Base-by-base conservation (phyloP, 1,140 invertebrate species). In the Drosophila sp. region DNA sequence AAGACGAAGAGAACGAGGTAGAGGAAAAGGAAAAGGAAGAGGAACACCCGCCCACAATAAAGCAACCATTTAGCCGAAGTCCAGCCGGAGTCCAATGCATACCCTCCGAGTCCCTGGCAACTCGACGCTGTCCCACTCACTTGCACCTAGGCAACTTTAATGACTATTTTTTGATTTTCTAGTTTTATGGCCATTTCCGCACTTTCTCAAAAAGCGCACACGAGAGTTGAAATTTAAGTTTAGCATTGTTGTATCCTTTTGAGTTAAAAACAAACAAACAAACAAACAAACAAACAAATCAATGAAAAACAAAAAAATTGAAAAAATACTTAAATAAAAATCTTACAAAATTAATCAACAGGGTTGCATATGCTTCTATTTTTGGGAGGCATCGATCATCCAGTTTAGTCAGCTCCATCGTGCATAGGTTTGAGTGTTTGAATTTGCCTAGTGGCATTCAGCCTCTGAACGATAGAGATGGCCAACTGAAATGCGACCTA, bases 381-480 rank as follows among this genome's bases (percentile, higher is more conserved):
- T 2, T 16, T 4, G 9, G 16, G 13, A 13, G 7, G 0, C 9
- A 38, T 6, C 1, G 0, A 25, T 21, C n/a, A 29, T n/a, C n/a
- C 18, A 18, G 18, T 65, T 41, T 64, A 50, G 70, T 75, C 40
- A 48, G 32, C 78, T 87, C 72, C 67, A 81, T 89, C 83, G 89
- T 90, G 89, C 83, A 72, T 40, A 66, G 72, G 76, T 86, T 89
- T 76, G 89, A 86, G 76, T 90, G 83, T 77, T 69, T 62, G 40
- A 54, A 41, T 66, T 72, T 70, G 21, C 7, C 45, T 38, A 73
- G 32, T 72, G 40, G 53, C 89, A 90, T 86, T 90, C 89, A 89
- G 61, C 71, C 73, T 74, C 43, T 77, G 80, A 53, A 78, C 80
- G 89, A 50, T 89, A 71, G 80, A 77, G 78, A 74, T 79, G 66